Conservation (phyloP, 2,888 invertebrate species). For the Noctua pronuba region DNA sequence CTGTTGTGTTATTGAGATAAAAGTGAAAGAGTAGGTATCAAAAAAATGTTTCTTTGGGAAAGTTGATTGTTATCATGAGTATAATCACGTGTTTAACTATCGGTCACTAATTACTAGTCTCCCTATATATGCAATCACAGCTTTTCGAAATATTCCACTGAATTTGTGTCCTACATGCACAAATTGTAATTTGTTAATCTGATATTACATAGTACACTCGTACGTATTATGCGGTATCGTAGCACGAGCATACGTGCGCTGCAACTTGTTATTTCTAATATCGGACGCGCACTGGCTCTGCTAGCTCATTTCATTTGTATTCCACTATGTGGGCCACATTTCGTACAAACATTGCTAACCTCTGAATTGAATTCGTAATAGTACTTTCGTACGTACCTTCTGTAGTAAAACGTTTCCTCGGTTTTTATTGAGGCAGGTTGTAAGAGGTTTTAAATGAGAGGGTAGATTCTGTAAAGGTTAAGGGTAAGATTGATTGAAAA, state of each 20-base stretch:
- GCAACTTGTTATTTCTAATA: conserved; percentile 68
- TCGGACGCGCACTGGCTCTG: conserved; percentile 57
- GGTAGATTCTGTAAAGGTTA: not conserved
- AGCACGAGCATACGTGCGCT: conserved; percentile 45
- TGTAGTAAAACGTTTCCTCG: conserved; percentile 54
- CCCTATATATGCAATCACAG: not conserved
- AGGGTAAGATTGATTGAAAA: not conserved
- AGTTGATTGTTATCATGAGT: too few species aligned
- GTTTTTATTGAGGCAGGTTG: conserved; percentile 46
- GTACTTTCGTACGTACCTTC: conserved; percentile 40
- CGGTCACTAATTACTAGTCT: too few species aligned
- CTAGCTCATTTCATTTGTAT: conserved; percentile 70
- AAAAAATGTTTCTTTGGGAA: too few species aligned
- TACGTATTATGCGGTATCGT: conserved; percentile 49
- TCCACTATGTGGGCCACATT: conserved; percentile 68
- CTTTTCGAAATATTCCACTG: conserved; percentile 3
- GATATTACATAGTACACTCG: conserved; percentile 22
- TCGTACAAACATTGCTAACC: conserved; percentile 68
- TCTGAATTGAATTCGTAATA: conserved; percentile 68
- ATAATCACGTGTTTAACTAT: too few species aligned
- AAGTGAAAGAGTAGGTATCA: too few species aligned
- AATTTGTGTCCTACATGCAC: conserved; percentile 7
- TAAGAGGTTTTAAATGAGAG: conserved; percentile 19
- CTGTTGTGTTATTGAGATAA: too few species aligned
- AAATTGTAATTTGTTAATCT: conserved; percentile 49